Conservation (phyloP, 2,113 vertebrate genomes). For the Glaucidium brasilianum region DNA sequence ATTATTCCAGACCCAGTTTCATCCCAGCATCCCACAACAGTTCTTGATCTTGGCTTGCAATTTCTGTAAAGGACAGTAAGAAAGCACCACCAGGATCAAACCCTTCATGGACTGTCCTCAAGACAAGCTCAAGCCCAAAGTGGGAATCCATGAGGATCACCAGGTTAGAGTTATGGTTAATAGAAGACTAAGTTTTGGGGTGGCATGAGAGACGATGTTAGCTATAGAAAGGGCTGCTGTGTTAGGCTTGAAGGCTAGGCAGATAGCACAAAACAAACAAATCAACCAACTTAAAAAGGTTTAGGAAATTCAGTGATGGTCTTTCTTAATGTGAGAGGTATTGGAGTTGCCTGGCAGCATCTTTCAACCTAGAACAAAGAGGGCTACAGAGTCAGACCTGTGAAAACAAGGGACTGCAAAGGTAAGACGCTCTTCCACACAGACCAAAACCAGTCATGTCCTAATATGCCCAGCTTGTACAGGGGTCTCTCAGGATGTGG, state of each 20-base stretch:
- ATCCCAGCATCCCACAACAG: background rate
- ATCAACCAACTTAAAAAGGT: background rate
- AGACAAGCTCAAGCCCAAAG: background rate
- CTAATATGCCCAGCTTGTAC: background rate
- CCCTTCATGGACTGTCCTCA: background rate
- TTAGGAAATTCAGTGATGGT: background rate
- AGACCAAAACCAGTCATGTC: background rate
- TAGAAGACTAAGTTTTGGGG: background rate
- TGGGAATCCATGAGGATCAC: background rate
- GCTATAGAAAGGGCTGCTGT: background rate
- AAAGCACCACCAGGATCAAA: background rate
- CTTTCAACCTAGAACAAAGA: accelerated
- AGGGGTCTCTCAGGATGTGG: background rate
- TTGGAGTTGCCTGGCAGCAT: background rate
- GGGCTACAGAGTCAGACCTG: background rate
- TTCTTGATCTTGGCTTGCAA: background rate
- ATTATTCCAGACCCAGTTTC: background rate
- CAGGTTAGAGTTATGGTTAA: background rate
- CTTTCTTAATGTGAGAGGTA: background rate
- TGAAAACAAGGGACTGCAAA: background rate
- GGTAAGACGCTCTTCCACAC: background rate
- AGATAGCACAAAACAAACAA: background rate
- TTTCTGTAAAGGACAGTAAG: background rate
- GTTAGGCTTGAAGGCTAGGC: background rate
- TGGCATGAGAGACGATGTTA: background rate